Base-by-base conservation (phyloP, 2,113 vertebrate species). In the Cochlearius cochlearius region DNA sequence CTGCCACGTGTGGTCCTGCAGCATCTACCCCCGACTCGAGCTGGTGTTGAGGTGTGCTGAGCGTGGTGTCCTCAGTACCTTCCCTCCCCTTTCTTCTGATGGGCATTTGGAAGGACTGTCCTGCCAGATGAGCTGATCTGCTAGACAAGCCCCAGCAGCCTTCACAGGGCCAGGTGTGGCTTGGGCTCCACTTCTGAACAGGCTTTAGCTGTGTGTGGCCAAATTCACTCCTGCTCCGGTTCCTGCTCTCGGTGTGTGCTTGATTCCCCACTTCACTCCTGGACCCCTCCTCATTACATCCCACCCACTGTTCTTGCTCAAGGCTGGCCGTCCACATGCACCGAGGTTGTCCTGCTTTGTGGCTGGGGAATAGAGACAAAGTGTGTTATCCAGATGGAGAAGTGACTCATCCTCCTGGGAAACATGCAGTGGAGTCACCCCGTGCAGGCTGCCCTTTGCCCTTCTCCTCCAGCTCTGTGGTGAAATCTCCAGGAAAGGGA, bases 171-270 rank as follows among this genome's bases (percentile, higher is more conserved):
- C 91, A 96, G 80, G 26, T 59, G 59, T 92, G 84, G 39, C 41
- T 85, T 4, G 3, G 34, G 34, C 41, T 95, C n/a, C 53, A 55
- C 52, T 60, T 92, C 1, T 3, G 2, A 84, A 63, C 26, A 75
- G 47, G 55, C 22, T 67, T 74, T 43, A 56, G 43, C 34, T 1
- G 0, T 47, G 38, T 16, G 11, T 0, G 1, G 63, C 41, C 60
- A 47, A 34, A 36, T 81, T 78, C 20, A 62, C 16, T 82, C 62
- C 84, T 82, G 49, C 73, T 90, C 62, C 5, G 1, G 41, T 15
- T 15, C 41, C 41, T 43, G 41, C 41, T 18, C 73, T 66, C 1
- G 0, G 0, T 1, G 0, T 12, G 15, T 0, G 2, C 13, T 74
- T 20, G 36, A 56, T 58, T 68, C 45, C 41, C 30, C 5, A 9